Evolutionary conservation across 2,113 vertebrate species (phyloP), one percentile per base, ranked within the genome.

Genomic region (Brachirus orientalis): DNA sequence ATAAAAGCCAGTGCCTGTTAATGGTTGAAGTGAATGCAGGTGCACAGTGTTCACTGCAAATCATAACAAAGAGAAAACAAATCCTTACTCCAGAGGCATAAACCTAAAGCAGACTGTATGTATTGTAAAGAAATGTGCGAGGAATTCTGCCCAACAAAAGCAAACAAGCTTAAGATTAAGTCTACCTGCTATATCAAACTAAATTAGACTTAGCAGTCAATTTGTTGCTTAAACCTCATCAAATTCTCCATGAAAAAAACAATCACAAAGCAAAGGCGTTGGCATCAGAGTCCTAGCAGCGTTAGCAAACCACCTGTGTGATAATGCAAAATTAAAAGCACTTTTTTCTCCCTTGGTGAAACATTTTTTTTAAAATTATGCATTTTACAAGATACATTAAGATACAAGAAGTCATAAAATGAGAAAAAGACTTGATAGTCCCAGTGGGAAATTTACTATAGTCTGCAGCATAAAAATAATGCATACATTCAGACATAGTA

Each of bases 11-110:
- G 45, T 1, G 60, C 58, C 45, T 55, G 68, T 54, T 77, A 83
- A 82, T 81, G 71, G 75, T 60, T 84, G 62, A 72, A 82, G 65
- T 57, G 45, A 75, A 60, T 59, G 69, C 80, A 87, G 81, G 76
- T 87, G 75, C 64, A 69, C 18, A 44, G 56, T 12, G 65, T 63
- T 79, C 38, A 28, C 13, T 79, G 66, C 59, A 52, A 73, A 77
- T 55, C 28, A 4, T 47, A 56, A 22, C 12, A 0, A 13, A 4
- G 43, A 61, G 51, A 61, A 58, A 53, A 52, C 52, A 64, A 86
- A 82, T 64, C 75, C 70, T 51, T 63, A 76, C 63, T 19, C 50
- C 46, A 14, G 20, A 50, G 52, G 71, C n/a, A 37, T 47, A 36
- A 10, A 63, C 19, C 12, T 43, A 28, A 62, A 70, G 20, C 35